Evolutionary conservation across 1,140 invertebrate genomes (phyloP).

Genomic region (Euglossa dilemma): DNA sequence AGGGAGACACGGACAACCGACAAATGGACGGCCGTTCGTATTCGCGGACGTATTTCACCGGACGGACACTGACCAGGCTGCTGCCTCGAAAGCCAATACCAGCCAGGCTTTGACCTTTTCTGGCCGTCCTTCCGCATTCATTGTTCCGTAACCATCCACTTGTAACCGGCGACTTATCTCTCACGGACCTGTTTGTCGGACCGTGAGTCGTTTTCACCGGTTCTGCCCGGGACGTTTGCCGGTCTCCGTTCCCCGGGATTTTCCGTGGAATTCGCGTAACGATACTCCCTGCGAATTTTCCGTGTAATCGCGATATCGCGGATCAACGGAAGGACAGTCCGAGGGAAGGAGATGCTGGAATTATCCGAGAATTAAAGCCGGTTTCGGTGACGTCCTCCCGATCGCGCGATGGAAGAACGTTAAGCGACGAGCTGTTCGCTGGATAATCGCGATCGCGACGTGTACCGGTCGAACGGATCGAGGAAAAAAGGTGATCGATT

Average conservation of each 20-base stretch:
- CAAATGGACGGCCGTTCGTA: conserved; percentile 75
- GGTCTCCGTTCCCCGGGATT: neutral
- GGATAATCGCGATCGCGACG: neutral
- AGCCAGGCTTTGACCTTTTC: conserved; percentile 50
- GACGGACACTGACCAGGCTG: conserved; percentile 67
- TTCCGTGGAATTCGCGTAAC: conserved; percentile 1
- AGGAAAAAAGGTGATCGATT: neutral
- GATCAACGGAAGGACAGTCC: neutral
- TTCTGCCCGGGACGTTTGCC: conserved; percentile 8
- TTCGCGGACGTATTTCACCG: conserved; percentile 72
- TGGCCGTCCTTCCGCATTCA: conserved; percentile 54
- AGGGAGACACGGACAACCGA: conserved; percentile 65
- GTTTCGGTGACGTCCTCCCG: neutral
- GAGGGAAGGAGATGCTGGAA: no score
- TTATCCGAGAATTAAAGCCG: neutral
- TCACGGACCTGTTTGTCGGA: neutral
- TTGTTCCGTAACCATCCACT: conserved; percentile 57
- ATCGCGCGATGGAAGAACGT: no score
- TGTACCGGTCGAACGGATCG: neutral
- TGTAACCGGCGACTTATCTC: conserved; percentile 54
- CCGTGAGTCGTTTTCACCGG: conserved; percentile 21
- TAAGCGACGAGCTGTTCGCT: neutral
- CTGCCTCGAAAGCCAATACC: conserved; percentile 59
- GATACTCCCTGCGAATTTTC: neutral
- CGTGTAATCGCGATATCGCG: neutral